phyloP scores from a whole-genome alignment of 2,797 vertebrate species.

The Gobionotothen gibberifrons region DNA sequence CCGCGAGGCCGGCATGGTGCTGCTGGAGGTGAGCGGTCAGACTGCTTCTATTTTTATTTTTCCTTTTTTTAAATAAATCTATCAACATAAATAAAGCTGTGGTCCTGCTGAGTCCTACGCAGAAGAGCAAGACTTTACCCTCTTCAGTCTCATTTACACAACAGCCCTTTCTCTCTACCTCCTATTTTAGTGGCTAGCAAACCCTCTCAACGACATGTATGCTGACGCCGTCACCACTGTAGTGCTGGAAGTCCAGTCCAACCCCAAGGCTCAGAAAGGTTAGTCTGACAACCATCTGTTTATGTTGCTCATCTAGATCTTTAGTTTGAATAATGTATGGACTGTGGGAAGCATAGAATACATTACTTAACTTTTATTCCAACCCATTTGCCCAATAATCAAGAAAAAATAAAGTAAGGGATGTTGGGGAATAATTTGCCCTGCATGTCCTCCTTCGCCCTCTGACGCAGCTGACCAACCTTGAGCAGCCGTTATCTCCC shows the following conservation, averaged over 20 bases:
- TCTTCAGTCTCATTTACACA: not conserved
- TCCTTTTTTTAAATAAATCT: too few relatives aligned
- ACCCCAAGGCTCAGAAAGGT: conserved; percentile 95
- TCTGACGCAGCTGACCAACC: too few relatives aligned
- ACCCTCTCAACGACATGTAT: conserved; percentile 95
- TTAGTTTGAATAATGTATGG: not conserved
- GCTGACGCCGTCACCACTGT: conserved; percentile 93
- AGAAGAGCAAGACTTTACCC: not conserved
- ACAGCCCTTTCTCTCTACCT: not conserved
- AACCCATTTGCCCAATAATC: not conserved
- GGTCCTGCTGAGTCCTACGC: not conserved
- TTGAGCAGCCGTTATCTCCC: too few relatives aligned
- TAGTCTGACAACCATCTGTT: conserved; percentile 3
- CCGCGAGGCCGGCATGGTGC: conserved; percentile 89
- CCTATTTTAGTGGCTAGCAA: conserved; percentile 89
- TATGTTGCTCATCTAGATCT: not conserved
- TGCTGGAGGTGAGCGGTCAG: conserved; percentile 86
- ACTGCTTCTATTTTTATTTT: too few relatives aligned
- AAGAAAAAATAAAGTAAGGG: not conserved
- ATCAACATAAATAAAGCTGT: too few relatives aligned
- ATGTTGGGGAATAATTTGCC: too few relatives aligned
- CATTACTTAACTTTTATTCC: not conserved
- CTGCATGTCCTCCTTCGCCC: too few relatives aligned
- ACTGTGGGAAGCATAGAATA: not conserved
- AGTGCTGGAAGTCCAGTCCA: conserved; percentile 93